Conservation (phyloP, 2,888 invertebrate genomes). For the Neria commutata region DNA sequence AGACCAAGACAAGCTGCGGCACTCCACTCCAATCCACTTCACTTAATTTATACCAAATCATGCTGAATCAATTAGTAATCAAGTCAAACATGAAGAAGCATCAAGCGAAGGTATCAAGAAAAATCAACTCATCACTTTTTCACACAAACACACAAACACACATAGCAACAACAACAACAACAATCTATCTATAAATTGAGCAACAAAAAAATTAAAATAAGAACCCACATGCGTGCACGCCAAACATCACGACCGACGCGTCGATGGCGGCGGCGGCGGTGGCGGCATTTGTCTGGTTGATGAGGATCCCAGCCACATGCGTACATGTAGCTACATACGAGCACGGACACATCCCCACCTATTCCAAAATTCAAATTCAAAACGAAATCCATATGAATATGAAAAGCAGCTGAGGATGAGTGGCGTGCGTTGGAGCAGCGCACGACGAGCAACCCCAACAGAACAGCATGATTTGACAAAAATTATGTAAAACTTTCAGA, state of each 20-base stretch:
- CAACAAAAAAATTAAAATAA: conserved; percentile 3
- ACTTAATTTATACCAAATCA: conserved; percentile 35
- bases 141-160: not conserved
- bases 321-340: no score
- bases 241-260: not conserved
- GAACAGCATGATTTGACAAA: conserved; percentile 33
- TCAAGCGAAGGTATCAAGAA: conserved; percentile 4
- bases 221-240: conserved; percentile 4
- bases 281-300: no score
- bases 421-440: not conserved
- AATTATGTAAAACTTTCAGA: conserved; percentile 18
- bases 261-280: no score
- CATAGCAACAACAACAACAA: conserved; percentile 14
- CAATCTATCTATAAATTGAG: conserved; percentile 20
- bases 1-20: no score
- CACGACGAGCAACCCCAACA: not conserved
- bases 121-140: conserved; percentile 20
- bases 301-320: no score
- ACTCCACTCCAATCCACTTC: not conserved
- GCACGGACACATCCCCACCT: conserved; percentile 1
- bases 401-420: no score
- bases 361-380: no score
- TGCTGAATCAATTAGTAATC: conserved; percentile 37
- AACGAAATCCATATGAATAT: no score
- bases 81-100: conserved; percentile 17